phyloP scores from a whole-genome alignment of 1,140 invertebrate genomes.

The Patella vulgata region DNA sequence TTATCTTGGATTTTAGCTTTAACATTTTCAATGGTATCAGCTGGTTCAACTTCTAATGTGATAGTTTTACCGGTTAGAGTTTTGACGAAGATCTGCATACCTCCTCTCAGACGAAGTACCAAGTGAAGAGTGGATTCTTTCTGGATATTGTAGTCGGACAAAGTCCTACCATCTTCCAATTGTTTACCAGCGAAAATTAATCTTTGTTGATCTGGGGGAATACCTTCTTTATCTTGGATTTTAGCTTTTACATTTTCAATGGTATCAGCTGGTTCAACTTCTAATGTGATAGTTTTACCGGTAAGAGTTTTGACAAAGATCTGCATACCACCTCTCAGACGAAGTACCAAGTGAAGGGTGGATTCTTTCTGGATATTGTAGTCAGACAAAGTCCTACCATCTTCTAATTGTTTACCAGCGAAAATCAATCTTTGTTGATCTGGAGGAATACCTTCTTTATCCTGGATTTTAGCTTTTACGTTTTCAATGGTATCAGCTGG shows the following conservation, averaged over 20 bases:
- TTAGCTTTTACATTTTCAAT: slow-evolving; percentile 86
- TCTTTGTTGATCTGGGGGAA: slow-evolving; percentile 85
- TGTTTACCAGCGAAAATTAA: slow-evolving; percentile 83
- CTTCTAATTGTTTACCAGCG: slow-evolving; percentile 74
- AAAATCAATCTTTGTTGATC: slow-evolving; percentile 82
- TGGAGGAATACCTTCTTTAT: slow-evolving; percentile 73
- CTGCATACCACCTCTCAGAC: slow-evolving; percentile 75
- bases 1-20: slow-evolving; percentile 90
- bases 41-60: too few species aligned
- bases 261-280: slow-evolving; percentile 69
- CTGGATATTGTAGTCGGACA: slow-evolving; percentile 93
- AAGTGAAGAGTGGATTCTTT: slow-evolving; percentile 78
- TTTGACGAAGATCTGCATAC: slow-evolving; percentile 92
- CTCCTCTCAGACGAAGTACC: slow-evolving; percentile 50
- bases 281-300: slow-evolving; percentile 71
- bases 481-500: slow-evolving; percentile 69
- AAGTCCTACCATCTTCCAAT: slow-evolving; percentile 79
- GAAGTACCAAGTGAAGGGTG: slow-evolving; percentile 71
- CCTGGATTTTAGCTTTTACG: slow-evolving; percentile 92
- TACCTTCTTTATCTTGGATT: slow-evolving; percentile 82
- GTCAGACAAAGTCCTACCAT: slow-evolving; percentile 72
- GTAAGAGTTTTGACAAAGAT: slow-evolving; percentile 76
- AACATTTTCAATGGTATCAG: slow-evolving; percentile 93
- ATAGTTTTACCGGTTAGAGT: slow-evolving; percentile 93
- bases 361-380: slow-evolving; percentile 81